These are phyloP conservation scores for Aphis gossypii DNA, from an alignment of 1,140 invertebrate species.

Conservation along the genomic window DNA sequence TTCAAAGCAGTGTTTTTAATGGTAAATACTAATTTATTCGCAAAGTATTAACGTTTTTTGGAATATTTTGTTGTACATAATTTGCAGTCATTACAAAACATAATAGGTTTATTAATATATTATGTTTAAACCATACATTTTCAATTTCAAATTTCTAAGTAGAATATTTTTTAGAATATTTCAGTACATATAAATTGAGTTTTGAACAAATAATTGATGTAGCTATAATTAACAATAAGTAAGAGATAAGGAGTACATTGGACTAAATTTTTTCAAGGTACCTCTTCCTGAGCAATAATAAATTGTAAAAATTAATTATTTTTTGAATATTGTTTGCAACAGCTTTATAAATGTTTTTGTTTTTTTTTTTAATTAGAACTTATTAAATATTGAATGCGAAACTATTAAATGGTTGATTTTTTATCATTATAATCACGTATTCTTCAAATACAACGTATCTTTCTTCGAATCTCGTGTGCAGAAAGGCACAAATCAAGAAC, in stretches of 20 bases:
- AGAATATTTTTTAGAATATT: neutral
- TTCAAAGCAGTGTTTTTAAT: neutral
- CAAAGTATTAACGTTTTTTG: neutral
- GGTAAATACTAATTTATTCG: neutral
- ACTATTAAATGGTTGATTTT: neutral
- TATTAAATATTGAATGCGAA: neutral
- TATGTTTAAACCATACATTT: neutral
- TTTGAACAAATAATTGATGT: neutral
- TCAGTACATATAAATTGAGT: neutral
- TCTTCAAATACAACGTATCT: too few species aligned
- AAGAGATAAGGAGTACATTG: neutral
- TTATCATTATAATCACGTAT: too few species aligned
- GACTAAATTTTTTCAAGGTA: neutral
- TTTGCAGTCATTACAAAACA: neutral
- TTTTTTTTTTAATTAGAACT: neutral
- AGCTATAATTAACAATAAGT: neutral
- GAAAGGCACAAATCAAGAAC: neutral
- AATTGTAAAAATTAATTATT: neutral
- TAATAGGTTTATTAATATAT: neutral
- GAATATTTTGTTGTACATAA: neutral
- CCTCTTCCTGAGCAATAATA: too few species aligned
- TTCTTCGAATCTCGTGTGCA: neutral
- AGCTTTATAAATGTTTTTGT: neutral
- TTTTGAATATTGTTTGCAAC: neutral
- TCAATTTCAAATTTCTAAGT: neutral